A percentile compares a stretch with the other conserved stretches of the same genome.
phyloP scores from a whole-genome alignment of 2,888 invertebrate species.

The Leptinotarsa peninsularis region DNA sequence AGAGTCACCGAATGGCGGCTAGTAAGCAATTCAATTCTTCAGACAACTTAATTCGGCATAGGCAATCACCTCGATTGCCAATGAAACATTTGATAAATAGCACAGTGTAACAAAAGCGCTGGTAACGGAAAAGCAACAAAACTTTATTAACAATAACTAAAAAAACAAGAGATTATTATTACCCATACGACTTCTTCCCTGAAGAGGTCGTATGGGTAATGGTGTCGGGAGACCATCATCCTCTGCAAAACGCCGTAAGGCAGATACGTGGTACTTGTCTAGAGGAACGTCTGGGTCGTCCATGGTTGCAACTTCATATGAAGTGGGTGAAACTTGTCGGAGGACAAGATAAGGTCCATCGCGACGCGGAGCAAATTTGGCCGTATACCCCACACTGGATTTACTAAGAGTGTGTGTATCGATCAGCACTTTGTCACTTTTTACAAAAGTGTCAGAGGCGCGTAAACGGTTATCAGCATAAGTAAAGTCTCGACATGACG shows the following conservation, averaged over 20 bases:
- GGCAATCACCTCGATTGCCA: no score
- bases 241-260: not conserved
- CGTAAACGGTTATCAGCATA: slow-evolving; percentile 39
- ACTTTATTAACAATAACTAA: no score
- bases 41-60: no score
- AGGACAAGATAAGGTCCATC: slow-evolving; percentile 27
- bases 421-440: slow-evolving; percentile 30
- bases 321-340: slow-evolving; percentile 10
- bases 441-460: slow-evolving; percentile 33
- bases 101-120: no score
- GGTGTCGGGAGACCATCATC: no score
- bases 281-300: not conserved
- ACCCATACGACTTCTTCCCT: no score
- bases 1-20: no score
- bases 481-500: slow-evolving; percentile 16
- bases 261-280: slow-evolving; percentile 25
- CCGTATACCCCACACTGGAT: slow-evolving; percentile 5
- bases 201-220: no score
- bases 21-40: no score
- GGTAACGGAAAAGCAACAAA: no score
- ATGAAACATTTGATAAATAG: no score
- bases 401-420: slow-evolving; percentile 7
- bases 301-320: slow-evolving; percentile 14
- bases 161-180: no score
- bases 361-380: not conserved